Conservation (phyloP, 2,113 vertebrate species). For the Prionailurus viverrinus region DNA sequence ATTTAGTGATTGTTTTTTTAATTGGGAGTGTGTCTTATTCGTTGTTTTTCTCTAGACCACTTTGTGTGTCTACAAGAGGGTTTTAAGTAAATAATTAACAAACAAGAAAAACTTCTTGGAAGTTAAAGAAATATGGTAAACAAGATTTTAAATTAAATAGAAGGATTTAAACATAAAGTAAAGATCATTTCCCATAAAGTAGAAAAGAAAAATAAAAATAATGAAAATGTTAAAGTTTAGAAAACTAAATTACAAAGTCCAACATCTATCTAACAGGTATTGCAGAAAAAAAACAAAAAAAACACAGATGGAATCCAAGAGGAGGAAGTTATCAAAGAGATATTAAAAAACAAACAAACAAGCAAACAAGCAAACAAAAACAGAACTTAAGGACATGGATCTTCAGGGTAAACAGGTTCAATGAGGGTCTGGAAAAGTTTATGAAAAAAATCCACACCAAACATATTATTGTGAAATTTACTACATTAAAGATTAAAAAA, state of each 20-base stretch:
- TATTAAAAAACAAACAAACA: not conserved
- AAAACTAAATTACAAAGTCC: not conserved
- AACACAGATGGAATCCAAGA: not conserved
- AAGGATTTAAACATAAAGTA: not conserved
- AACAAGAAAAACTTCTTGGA: not conserved
- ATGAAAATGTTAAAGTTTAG: not conserved
- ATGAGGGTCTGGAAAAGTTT: not conserved
- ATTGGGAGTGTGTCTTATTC: not conserved
- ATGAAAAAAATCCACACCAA: not conserved
- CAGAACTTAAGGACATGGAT: not conserved
- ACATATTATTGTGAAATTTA: not conserved
- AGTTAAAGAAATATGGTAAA: not conserved
- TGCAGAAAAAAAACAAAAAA: not conserved
- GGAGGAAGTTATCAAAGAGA: not conserved
- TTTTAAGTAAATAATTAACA: not conserved
- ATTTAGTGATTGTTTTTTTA: not conserved
- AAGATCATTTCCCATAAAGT: not conserved
- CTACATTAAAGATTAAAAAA: not conserved
- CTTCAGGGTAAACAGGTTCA: not conserved
- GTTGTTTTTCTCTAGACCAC: not conserved
- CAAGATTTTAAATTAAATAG: not conserved
- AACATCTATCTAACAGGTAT: not conserved
- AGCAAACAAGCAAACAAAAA: not conserved
- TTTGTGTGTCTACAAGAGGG: not conserved
- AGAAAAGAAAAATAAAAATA: not conserved